A percentile compares a stretch with the other conserved stretches of the same genome.
phyloP scores from a whole-genome alignment of 2,113 vertebrate species.

The Rafetus swinhoei region DNA sequence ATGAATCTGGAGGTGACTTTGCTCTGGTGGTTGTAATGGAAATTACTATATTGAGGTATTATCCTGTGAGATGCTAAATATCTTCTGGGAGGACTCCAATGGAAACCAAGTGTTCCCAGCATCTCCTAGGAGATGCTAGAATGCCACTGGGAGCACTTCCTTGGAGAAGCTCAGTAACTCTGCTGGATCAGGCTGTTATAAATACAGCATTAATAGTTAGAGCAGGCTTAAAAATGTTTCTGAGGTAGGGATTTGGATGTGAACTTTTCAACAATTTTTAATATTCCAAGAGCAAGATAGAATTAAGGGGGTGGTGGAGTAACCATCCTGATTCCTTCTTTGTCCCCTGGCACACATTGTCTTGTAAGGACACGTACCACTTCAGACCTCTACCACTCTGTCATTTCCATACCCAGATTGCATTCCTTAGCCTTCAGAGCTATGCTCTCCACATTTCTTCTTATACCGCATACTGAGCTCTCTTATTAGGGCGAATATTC shows the following conservation, averaged over 20 bases:
- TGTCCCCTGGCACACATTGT: neutral
- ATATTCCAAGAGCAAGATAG: neutral
- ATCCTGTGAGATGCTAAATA: neutral
- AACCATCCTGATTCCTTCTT: neutral
- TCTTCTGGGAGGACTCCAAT: slow-evolving; percentile 17
- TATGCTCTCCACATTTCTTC: neutral
- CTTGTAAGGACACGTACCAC: neutral
- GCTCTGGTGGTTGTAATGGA: neutral
- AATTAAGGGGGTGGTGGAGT: neutral
- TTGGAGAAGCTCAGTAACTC: neutral
- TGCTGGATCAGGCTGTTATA: neutral
- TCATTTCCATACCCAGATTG: neutral
- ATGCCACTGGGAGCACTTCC: neutral
- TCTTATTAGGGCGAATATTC: slow-evolving; percentile 3
- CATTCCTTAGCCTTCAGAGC: neutral
- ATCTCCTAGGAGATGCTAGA: slow-evolving; percentile 43
- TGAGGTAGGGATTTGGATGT: neutral
- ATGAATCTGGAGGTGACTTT: neutral
- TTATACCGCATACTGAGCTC: neutral
- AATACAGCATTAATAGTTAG: slow-evolving; percentile 2
- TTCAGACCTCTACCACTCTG: neutral
- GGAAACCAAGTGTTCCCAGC: neutral
- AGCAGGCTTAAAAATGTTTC: neutral
- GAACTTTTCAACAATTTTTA: neutral
- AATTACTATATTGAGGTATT: slow-evolving; percentile 45